Evolutionary conservation across 2,797 vertebrate genomes (phyloP).

Genomic region (Acestrorhynchus altus): DNA sequence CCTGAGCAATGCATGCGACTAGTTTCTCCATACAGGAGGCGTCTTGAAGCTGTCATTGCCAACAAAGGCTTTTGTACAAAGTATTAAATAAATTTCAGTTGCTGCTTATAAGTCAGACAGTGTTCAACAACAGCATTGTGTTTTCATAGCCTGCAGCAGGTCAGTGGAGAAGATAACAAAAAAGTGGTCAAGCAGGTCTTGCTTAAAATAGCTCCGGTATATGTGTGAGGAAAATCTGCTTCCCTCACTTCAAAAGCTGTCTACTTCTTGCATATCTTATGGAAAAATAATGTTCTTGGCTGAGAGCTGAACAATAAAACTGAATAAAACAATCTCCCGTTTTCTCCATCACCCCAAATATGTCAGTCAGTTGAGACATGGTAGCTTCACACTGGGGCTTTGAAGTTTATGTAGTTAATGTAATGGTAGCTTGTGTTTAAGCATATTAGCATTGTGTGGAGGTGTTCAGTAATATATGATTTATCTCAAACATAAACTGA

Average conservation of each 20-base stretch:
- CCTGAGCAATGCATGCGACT: too few relatives aligned
- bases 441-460: not conserved
- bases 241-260: not conserved
- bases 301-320: too few relatives aligned
- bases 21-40: too few relatives aligned
- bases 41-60: too few relatives aligned
- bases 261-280: not conserved
- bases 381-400: not conserved
- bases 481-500: too few relatives aligned
- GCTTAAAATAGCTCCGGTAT: not conserved
- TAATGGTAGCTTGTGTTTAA: not conserved
- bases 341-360: too few relatives aligned
- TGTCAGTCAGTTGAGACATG: not conserved
- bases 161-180: not conserved
- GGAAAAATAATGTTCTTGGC: not conserved
- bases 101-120: not conserved
- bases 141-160: not conserved
- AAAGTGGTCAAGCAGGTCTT: constrained; percentile 28
- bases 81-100: too few relatives aligned
- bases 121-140: not conserved
- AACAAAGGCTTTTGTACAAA: too few relatives aligned
- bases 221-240: not conserved
- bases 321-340: too few relatives aligned
- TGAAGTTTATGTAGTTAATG: not conserved
- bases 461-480: too few relatives aligned